These are phyloP conservation scores for Oncorhynchus mykiss DNA, from an alignment of 2,113 vertebrate genomes.

Conservation along the genomic window DNA sequence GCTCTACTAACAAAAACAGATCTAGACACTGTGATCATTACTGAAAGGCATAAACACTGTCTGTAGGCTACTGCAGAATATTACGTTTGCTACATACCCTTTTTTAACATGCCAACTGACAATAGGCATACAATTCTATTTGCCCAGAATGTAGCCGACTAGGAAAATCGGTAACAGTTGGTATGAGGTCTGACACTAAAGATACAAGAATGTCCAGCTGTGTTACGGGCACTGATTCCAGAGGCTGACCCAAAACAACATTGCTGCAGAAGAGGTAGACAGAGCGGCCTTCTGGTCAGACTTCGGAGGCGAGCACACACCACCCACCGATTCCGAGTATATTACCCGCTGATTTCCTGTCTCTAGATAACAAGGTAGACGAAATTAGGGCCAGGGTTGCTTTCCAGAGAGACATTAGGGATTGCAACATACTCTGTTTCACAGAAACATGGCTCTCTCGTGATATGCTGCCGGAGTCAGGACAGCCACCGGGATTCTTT, in stretches of 20 bases:
- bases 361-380: no score
- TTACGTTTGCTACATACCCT: slow-evolving; percentile 5
- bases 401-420: no score
- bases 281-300: no score
- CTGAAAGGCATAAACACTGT: neutral
- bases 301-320: no score
- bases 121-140: neutral
- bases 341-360: no score
- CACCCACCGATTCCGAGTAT: no score
- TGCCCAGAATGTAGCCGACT: neutral
- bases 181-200: neutral
- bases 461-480: no score
- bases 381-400: no score
- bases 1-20: slow-evolving; percentile 12
- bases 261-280: no score
- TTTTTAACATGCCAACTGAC: slow-evolving; percentile 10
- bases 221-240: neutral
- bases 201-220: neutral
- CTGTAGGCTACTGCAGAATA: neutral
- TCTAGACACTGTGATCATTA: slow-evolving; percentile 16
- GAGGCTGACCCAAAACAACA: neutral
- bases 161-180: neutral
- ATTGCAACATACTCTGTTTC: no score
- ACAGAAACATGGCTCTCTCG: no score
- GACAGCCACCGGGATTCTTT: no score